phyloP scores from a whole-genome alignment of 2,113 vertebrate genomes.

The Andinoacara biseriatus region DNA sequence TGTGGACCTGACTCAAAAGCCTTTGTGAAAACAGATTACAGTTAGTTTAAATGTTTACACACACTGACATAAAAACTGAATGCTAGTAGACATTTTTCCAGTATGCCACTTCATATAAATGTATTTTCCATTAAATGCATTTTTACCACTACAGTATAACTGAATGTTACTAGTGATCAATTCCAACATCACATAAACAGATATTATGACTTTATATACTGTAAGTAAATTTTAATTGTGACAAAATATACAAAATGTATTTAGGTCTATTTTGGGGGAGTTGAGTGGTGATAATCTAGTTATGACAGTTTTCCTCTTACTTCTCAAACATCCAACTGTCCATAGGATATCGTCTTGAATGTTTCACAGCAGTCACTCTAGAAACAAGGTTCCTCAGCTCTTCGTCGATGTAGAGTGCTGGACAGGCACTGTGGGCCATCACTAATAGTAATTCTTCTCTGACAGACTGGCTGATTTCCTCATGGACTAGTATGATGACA shows the following conservation, averaged over 20 bases:
- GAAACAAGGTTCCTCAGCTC: slow-evolving; percentile 70
- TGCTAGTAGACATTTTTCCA: not conserved
- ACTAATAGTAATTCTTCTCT: slow-evolving; percentile 77
- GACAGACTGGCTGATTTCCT: slow-evolving; percentile 52
- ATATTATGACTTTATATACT: not conserved
- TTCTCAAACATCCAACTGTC: slow-evolving; percentile 74
- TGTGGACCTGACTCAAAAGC: slow-evolving; percentile 72
- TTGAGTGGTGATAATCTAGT: not conserved
- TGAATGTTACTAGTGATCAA: not conserved
- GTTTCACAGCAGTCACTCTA: slow-evolving; percentile 52
- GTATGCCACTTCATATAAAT: not conserved
- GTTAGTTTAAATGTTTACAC: not conserved
- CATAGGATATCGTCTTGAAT: slow-evolving; percentile 49
- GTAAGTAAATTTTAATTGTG: not conserved
- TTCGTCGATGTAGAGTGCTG: slow-evolving; percentile 73
- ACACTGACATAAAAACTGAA: not conserved
- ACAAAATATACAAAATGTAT: not conserved
- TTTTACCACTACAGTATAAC: not conserved
- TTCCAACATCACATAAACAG: not conserved
- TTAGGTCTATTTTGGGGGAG: not conserved
- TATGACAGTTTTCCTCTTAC: slow-evolving; percentile 67
- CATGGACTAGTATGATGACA: slow-evolving; percentile 80
- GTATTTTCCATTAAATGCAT: too few relatives aligned
- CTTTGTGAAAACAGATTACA: slow-evolving; percentile 43
- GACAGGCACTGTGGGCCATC: slow-evolving; percentile 76